A percentile compares a stretch with the other conserved stretches of the same genome.
phyloP scores from a whole-genome alignment of 2,888 invertebrate genomes.

The Chaetoderma sp. region DNA sequence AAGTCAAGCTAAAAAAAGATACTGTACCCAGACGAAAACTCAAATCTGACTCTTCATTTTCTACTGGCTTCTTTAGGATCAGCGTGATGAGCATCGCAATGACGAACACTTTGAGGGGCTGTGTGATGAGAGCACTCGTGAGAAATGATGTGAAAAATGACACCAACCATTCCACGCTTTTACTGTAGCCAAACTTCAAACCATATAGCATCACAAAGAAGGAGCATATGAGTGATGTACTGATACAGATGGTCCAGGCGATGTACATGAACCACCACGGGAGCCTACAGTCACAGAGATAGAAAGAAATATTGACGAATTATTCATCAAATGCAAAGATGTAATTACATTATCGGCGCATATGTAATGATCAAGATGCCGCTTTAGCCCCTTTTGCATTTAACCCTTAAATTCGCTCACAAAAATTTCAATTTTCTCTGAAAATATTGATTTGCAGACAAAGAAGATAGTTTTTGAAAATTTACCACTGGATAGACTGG shows the following conservation, averaged over 20 bases:
- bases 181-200: slow-evolving; percentile 54
- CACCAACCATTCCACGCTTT: slow-evolving; percentile 54
- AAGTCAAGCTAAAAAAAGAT: too few relatives aligned
- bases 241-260: slow-evolving; percentile 46
- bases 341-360: neutral
- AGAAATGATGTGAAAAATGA: slow-evolving; percentile 58
- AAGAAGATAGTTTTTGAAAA: too few relatives aligned
- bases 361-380: too few relatives aligned
- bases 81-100: slow-evolving; percentile 42
- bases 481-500: too few relatives aligned
- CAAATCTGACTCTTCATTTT: too few relatives aligned
- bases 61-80: neutral
- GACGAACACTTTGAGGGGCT: slow-evolving; percentile 51
- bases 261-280: slow-evolving; percentile 63
- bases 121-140: slow-evolving; percentile 47
- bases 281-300: slow-evolving; percentile 39
- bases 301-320: neutral
- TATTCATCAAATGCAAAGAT: neutral
- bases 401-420: too few relatives aligned
- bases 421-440: too few relatives aligned
- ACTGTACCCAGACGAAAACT: too few relatives aligned
- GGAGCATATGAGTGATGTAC: slow-evolving; percentile 43
- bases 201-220: slow-evolving; percentile 62
- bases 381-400: too few relatives aligned
- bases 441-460: too few relatives aligned